Evolutionary conservation across 2,888 invertebrate species (phyloP), one percentile per base, ranked within the genome.

Genomic region (Caenorhabditis imperialis): DNA sequence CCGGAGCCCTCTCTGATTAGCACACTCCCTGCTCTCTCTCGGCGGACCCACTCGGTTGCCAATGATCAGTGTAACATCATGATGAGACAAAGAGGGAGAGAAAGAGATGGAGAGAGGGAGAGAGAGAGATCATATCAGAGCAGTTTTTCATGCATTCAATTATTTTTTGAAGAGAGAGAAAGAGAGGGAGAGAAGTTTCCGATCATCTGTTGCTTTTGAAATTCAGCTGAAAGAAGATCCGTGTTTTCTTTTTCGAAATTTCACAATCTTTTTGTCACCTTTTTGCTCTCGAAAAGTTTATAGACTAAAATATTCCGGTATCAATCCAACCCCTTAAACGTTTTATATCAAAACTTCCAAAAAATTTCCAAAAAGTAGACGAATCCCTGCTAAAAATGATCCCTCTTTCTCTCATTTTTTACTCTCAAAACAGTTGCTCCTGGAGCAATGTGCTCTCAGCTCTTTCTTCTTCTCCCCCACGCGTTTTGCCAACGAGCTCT

Each of bases 11-110:
- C 62, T 35, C 54, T 55, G 54, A 51, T 58, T 69, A 44, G 51
- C 35, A 12, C 57, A 42, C 33, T 57, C 18, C 51, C 40, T 69
- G 50, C 14, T 18, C 22, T 1, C 7, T 3, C 18, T 25, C 22
- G 63, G n/a, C n/a, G 63, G 63, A 63, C 54, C 54, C 54, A 63
- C 63, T 54, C 33, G 5, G 18, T 27, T 38, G n/a, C 16, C 8
- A 44, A 25, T 61, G 61, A 54, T 55, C 54, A 55, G 70, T 70
- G 70, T 70, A 70, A 70, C 61, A 61, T 70, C 70, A 70, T 70
- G 70, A 70, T n/a, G n/a, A n/a, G n/a, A n/a, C n/a, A n/a, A n/a
- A n/a, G n/a, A n/a, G n/a, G n/a, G 55, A 40, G 50, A 45, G 38
- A 70, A 40, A 54, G 53, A 35, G 50, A 40, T 20, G 58, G 47